phyloP scores from a whole-genome alignment of 1,140 invertebrate species.

The Caenorhabditis brenneri region DNA sequence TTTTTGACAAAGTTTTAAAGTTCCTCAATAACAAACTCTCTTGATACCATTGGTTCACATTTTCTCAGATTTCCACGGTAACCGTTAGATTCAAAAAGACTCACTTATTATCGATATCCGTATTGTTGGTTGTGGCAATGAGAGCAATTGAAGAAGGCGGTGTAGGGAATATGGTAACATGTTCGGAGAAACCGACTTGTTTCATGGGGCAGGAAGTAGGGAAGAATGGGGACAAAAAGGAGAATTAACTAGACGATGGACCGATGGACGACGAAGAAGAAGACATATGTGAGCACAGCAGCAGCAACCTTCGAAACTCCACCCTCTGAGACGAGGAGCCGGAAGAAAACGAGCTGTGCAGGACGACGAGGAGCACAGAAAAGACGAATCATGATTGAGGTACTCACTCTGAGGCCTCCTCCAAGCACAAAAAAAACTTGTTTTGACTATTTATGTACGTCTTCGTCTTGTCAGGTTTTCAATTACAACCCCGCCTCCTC shows the following conservation, averaged over 20 bases:
- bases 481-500: constrained; percentile 17
- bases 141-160: constrained; percentile 4
- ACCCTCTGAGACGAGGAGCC: constrained; percentile 3
- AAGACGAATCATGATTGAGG: constrained; percentile 32
- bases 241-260: constrained; percentile 27
- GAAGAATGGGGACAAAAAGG: background rate
- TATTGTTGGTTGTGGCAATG: background rate
- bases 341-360: constrained; percentile 33
- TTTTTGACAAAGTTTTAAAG: too few relatives aligned
- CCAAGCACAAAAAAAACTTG: background rate
- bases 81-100: background rate
- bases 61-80: background rate
- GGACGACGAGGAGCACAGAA: background rate
- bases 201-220: background rate
- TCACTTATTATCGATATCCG: constrained; percentile 31
- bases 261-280: background rate
- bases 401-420: background rate
- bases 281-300: background rate
- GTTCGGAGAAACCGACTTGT: constrained; percentile 32
- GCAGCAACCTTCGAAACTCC: constrained; percentile 37
- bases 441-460: constrained; percentile 23
- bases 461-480: constrained; percentile 23
- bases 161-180: constrained; percentile 19
- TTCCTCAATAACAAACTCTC: too few relatives aligned
- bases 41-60: too few relatives aligned